phyloP scores from a whole-genome alignment of 2,113 vertebrate species.

The Plectropomus leopardus region DNA sequence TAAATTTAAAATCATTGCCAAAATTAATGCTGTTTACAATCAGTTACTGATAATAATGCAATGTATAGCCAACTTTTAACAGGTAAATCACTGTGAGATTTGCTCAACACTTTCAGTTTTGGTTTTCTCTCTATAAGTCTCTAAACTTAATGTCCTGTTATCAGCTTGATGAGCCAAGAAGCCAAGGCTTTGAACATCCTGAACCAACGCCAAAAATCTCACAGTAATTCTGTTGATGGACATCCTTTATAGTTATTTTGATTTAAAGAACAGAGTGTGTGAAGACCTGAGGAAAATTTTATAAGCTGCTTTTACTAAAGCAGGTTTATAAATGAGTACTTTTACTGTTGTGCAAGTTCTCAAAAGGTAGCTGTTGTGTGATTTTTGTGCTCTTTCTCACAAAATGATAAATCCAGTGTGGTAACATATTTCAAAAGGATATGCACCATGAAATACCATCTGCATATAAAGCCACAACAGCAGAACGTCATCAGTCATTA shows the following conservation, averaged over 20 bases:
- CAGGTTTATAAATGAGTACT: background rate
- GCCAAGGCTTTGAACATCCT: conserved; percentile 16
- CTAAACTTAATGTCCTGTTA: conserved; percentile 13
- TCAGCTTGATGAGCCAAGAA: conserved; percentile 36
- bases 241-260: conserved; percentile 17
- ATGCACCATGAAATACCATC: conserved; percentile 22
- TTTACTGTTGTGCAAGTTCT: background rate
- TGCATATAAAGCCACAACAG: conserved; percentile 5
- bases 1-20: too few species aligned
- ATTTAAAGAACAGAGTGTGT: background rate
- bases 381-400: conserved; percentile 6
- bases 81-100: background rate
- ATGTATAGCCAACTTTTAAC: too few species aligned
- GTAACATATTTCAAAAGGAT: background rate
- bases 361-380: background rate
- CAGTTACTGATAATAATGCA: too few species aligned
- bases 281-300: background rate
- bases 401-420: conserved; percentile 1
- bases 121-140: conserved; percentile 21
- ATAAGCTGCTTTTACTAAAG: background rate
- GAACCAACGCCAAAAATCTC: conserved; percentile 17
- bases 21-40: too few species aligned
- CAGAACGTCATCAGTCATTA: conserved; percentile 2
- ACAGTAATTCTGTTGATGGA: conserved; percentile 18
- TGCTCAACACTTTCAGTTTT: conserved; percentile 8